Percentiles rank a stretch among this genome's conserved stretches.
phyloP scores from a whole-genome alignment of 1,140 invertebrate genomes.

The Anadara kagoshimensis region DNA sequence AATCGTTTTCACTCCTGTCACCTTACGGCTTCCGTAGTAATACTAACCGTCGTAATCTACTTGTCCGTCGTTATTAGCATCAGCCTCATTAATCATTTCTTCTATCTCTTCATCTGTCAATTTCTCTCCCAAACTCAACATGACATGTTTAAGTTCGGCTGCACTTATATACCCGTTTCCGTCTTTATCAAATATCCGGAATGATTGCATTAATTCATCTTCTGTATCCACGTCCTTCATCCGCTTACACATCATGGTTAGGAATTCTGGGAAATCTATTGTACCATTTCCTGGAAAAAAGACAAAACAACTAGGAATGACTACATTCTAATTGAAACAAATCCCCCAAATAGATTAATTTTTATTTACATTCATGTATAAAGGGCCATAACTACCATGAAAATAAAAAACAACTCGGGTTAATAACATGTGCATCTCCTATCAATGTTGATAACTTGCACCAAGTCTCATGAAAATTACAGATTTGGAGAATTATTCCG shows the following conservation, averaged over 20 bases:
- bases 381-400: too few relatives aligned
- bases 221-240: conserved; percentile 97
- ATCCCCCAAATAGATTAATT: too few relatives aligned
- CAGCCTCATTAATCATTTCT: conserved; percentile 94
- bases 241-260: conserved; percentile 94
- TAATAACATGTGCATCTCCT: too few relatives aligned
- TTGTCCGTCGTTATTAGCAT: conserved; percentile 85
- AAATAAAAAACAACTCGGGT: too few relatives aligned
- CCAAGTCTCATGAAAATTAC: too few relatives aligned
- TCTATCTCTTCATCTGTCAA: conserved; percentile 92
- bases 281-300: conserved; percentile 87
- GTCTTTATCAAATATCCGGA: conserved; percentile 98
- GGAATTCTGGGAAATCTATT: conserved; percentile 98
- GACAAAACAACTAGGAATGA: too few relatives aligned
- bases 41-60: conserved; percentile 57
- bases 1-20: too few relatives aligned
- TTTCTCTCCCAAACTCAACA: conserved; percentile 93
- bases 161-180: conserved; percentile 85
- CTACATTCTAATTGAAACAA: too few relatives aligned
- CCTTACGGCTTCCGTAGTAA: too few relatives aligned
- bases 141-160: conserved; percentile 77
- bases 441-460: too few relatives aligned
- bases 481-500: too few relatives aligned
- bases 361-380: too few relatives aligned
- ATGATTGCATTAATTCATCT: conserved; percentile 98